These are phyloP conservation scores for Diglossa cyanea DNA, from an alignment of 2,797 vertebrate genomes.

Conservation along the genomic window DNA sequence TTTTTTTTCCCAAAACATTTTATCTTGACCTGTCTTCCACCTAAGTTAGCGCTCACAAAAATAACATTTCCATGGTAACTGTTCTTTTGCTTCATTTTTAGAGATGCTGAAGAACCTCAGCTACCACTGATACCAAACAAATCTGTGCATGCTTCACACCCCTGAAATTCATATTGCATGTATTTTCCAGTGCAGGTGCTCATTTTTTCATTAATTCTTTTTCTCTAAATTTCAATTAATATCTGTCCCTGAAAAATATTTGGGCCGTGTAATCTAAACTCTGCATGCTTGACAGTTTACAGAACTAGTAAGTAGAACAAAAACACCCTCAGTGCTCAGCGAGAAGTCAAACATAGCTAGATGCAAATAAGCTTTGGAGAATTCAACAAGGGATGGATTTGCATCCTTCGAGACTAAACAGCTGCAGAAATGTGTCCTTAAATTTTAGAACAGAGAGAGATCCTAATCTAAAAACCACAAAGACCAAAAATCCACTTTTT, in stretches of 20 bases:
- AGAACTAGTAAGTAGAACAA: background rate
- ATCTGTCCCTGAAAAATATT: background rate
- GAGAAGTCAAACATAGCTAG: background rate
- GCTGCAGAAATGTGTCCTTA: background rate
- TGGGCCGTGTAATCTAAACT: background rate
- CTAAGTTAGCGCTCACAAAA: constrained; percentile 31
- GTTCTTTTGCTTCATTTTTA: constrained; percentile 45
- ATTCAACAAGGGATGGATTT: background rate
- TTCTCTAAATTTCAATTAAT: background rate
- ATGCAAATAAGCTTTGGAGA: background rate
- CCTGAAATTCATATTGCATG: background rate
- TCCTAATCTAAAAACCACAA: background rate
- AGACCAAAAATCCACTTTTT: background rate
- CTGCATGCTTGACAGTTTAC: background rate
- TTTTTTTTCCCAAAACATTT: background rate
- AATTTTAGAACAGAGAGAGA: background rate
- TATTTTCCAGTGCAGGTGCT: background rate
- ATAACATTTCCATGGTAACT: constrained; percentile 64
- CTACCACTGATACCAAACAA: constrained; percentile 23
- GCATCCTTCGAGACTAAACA: background rate
- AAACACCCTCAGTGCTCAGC: background rate
- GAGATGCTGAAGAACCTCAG: constrained; percentile 36
- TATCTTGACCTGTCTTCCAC: constrained; percentile 54
- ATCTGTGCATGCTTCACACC: background rate
- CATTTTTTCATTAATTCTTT: background rate